These are phyloP conservation scores for Hylaeus anthracinus DNA, from an alignment of 1,140 invertebrate genomes.

Conservation along the genomic window DNA sequence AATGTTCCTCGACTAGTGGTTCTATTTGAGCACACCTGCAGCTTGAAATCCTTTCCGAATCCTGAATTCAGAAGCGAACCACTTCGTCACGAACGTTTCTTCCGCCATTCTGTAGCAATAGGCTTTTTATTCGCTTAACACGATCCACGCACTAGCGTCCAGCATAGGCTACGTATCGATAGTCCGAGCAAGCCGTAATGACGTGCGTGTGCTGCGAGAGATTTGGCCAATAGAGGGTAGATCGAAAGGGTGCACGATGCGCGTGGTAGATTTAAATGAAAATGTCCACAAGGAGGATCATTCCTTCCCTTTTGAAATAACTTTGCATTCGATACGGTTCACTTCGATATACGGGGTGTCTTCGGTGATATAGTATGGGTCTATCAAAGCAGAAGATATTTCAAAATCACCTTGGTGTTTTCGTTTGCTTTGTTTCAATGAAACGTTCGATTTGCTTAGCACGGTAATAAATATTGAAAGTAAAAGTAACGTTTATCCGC, in stretches of 20 bases:
- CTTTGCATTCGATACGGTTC: not conserved
- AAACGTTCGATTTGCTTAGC: no score
- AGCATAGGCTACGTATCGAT: constrained; percentile 72
- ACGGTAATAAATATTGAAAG: no score
- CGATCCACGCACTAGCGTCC: constrained; percentile 74
- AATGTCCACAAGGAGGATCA: constrained; percentile 49
- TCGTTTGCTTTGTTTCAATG: no score
- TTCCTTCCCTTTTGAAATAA: constrained; percentile 18
- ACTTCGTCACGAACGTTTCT: constrained; percentile 55
- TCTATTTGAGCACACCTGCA: constrained; percentile 18
- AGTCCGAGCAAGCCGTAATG: constrained; percentile 74
- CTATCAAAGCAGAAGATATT: no score
- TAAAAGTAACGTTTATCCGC: no score
- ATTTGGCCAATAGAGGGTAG: constrained; percentile 78
- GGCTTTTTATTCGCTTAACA: constrained; percentile 76
- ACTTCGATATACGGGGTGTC: not conserved
- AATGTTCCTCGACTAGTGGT: not conserved
- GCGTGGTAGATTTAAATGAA: constrained; percentile 53
- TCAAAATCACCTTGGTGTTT: no score
- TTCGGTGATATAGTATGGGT: no score
- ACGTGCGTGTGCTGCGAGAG: constrained; percentile 77
- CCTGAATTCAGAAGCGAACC: constrained; percentile 18
- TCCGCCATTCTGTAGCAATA: constrained; percentile 62
- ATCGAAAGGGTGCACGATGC: constrained; percentile 61
- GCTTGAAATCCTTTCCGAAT: not conserved